A percentile compares a stretch with the other conserved stretches of the same genome.
These are phyloP conservation scores for Oscheius sp. DNA, from an alignment of 1,140 invertebrate genomes.

Conservation along the genomic window DNA sequence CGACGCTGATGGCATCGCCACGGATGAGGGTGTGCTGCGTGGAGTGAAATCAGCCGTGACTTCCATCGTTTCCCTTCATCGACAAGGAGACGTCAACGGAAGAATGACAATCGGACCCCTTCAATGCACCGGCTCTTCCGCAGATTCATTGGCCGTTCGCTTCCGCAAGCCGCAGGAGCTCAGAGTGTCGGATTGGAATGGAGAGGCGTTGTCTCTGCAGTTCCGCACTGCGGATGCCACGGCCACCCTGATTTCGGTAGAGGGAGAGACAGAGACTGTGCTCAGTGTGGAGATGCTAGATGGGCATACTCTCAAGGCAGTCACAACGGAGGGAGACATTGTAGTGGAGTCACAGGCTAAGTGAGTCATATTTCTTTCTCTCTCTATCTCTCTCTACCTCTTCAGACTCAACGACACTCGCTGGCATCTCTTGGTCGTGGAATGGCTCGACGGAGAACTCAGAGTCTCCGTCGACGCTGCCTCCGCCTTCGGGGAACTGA, in stretches of 20 bases:
- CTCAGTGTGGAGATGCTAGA: slow-evolving; percentile 5
- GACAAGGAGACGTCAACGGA: slow-evolving; percentile 17
- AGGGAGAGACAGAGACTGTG: not conserved
- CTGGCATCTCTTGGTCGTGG: slow-evolving; percentile 24
- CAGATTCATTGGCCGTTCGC: not conserved
- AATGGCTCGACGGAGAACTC: slow-evolving; percentile 5
- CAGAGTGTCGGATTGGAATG: slow-evolving; percentile 7
- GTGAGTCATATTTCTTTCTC: not conserved
- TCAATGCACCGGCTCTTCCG: slow-evolving; percentile 13
- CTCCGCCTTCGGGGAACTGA: not conserved
- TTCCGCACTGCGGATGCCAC: slow-evolving; percentile 19
- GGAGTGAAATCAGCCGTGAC: slow-evolving; percentile 15
- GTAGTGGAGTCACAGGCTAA: slow-evolving; percentile 21
- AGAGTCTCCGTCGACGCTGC: slow-evolving; percentile 24
- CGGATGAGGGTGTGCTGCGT: slow-evolving; percentile 10
- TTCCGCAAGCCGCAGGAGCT: not conserved
- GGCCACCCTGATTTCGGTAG: not conserved
- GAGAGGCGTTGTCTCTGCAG: slow-evolving; percentile 17
- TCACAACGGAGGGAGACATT: not conserved
- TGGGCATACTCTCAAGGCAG: slow-evolving; percentile 15
- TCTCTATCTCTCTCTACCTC: not conserved
- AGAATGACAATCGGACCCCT: slow-evolving; percentile 21
- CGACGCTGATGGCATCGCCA: slow-evolving; percentile 19
- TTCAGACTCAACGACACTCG: slow-evolving; percentile 25
- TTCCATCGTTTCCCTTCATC: slow-evolving; percentile 8